phyloP scores from a whole-genome alignment of 1,140 invertebrate species.

The Colletes gigas region DNA sequence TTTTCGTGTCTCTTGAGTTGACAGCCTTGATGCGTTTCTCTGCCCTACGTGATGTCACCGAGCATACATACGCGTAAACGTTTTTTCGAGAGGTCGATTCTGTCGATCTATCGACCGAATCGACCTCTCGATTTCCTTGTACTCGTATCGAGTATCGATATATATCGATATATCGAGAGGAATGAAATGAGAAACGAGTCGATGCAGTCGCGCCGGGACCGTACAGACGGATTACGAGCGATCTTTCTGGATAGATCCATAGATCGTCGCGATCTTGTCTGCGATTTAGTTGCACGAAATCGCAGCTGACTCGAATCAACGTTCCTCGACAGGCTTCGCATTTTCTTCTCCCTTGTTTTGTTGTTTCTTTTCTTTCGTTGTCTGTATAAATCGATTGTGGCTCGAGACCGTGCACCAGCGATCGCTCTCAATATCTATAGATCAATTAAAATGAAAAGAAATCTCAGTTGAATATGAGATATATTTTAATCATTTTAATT shows the following conservation, averaged over 20 bases:
- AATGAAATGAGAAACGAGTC: not conserved
- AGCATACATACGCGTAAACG: constrained; percentile 15
- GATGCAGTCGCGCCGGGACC: constrained; percentile 5
- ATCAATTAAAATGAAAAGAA: no score
- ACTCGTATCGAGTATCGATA: not conserved
- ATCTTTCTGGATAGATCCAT: not conserved
- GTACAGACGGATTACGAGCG: constrained; percentile 40
- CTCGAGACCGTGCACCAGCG: constrained; percentile 34
- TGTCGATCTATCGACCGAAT: not conserved
- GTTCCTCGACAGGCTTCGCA: constrained; percentile 35
- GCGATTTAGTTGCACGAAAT: not conserved
- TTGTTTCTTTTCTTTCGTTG: constrained; percentile 36
- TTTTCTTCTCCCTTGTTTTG: constrained; percentile 19
- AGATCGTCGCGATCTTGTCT: not conserved
- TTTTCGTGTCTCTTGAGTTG: not conserved
- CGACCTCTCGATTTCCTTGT: no score
- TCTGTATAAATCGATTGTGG: constrained; percentile 16
- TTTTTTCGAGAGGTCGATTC: constrained; percentile 37
- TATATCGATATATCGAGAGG: not conserved
- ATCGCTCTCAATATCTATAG: not conserved
- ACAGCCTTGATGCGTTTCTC: constrained; percentile 19
- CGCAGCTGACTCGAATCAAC: constrained; percentile 4
- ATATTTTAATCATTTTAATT: no score
- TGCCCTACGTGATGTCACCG: constrained; percentile 11
- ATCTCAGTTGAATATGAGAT: no score